Evolutionary conservation across 2,888 invertebrate genomes (phyloP), one percentile per base, ranked within the genome.

Genomic region (Octodonta nipae): DNA sequence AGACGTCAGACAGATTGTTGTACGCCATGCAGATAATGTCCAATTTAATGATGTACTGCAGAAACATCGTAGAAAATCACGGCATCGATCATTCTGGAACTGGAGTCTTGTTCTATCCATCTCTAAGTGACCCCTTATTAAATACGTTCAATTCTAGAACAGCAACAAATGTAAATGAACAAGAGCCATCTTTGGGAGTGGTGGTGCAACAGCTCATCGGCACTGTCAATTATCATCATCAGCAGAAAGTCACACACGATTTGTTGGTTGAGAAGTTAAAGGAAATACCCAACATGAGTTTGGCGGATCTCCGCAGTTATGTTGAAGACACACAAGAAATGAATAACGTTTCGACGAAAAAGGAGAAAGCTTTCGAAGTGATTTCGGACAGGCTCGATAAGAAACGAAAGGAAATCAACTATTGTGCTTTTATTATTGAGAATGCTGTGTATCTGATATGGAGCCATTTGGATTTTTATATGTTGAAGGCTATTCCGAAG

Each of bases 371-470:
- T 38, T 63, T 57, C 47, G 66, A 63, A 40, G 60, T 69, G 34
- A 51, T 75, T 2, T 61, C 63, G 7, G 66, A 66, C 27, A 66
- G 67, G 41, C 54, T 71, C 32, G 63, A 61, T 28, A 68, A 69
- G 41, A 75, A 73, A 47, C 68, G 68, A 38, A 65, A 64, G 35
- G 73, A 75, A 54, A 64, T 77, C 45, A 69, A 68, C 46, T 66
- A 72, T 50, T 69, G 74, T 51, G 65, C 70, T 30, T 73, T 74
- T 50, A 76, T 81, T 34, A 71, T 78, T 13, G 79, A 82, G 52
- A 73, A 75, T 44, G 73, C 77, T 46, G 61, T 83, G 32, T 79
- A 80, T 51, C 67, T 86, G 38, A 65, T 85, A 40, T 84, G 84
- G 84, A 71, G 75, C 31, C 83, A 82, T 60, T 60, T 82, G 30